A percentile compares a stretch with the other conserved stretches of the same genome.
These are phyloP conservation scores for Pelobates fuscus DNA, from an alignment of 2,113 vertebrate species.

Conservation along the genomic window DNA sequence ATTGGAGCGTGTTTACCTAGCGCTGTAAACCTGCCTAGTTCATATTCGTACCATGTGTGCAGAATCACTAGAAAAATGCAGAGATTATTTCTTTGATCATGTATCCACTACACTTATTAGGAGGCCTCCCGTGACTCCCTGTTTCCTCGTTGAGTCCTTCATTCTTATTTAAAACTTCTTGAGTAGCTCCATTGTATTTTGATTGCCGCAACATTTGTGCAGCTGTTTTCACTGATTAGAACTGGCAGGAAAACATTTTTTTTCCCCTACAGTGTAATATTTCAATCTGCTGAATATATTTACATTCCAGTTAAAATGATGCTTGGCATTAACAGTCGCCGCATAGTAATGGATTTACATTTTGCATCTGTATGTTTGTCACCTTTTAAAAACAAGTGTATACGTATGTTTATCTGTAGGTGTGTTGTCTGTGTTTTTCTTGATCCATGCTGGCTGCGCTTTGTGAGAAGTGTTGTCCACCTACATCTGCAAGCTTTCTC, in stretches of 20 bases:
- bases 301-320: slow-evolving; percentile 31
- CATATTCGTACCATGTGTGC: slow-evolving; percentile 44
- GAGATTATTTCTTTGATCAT: slow-evolving; percentile 47
- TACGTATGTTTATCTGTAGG: not conserved
- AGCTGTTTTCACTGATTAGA: slow-evolving; percentile 52
- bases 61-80: not conserved
- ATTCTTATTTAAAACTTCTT: slow-evolving; percentile 52
- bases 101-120: slow-evolving; percentile 48
- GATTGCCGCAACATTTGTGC: slow-evolving; percentile 50
- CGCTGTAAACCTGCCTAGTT: slow-evolving; percentile 25
- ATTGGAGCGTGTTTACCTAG: slow-evolving; percentile 30
- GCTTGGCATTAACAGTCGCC: slow-evolving; percentile 41
- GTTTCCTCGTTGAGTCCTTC: slow-evolving; percentile 37
- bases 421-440: not conserved
- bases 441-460: not conserved
- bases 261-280: slow-evolving; percentile 30
- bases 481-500: no score
- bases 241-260: slow-evolving; percentile 50
- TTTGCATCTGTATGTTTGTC: slow-evolving; percentile 9
- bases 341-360: not conserved
- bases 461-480: slow-evolving; percentile 23
- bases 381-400: slow-evolving; percentile 16
- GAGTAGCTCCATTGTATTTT: slow-evolving; percentile 51
- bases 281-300: slow-evolving; percentile 51
- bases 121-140: slow-evolving; percentile 37